Evolutionary conservation across 2,797 vertebrate species (phyloP).

Genomic region (Tiaroga cobitis): DNA sequence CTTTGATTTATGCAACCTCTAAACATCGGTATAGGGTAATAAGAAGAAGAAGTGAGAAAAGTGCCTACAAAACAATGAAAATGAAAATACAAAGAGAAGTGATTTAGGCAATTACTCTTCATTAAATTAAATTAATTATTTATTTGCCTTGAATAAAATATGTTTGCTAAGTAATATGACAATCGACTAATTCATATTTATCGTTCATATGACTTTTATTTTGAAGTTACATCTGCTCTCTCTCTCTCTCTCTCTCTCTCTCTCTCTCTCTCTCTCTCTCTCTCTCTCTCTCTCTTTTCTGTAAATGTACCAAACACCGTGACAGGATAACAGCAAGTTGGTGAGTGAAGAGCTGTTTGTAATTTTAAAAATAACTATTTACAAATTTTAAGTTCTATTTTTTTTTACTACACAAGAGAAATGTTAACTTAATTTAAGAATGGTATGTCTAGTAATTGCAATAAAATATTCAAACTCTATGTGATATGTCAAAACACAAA

Average conservation of each 20-base stretch:
- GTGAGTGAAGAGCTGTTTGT: conserved; percentile 1
- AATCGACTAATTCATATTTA: background rate
- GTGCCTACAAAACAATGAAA: background rate
- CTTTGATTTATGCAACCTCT: background rate
- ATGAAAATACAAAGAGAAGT: background rate
- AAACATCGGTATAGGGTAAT: background rate
- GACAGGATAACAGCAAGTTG: background rate
- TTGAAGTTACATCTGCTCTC: conserved; percentile 7
- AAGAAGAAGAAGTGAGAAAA: background rate
- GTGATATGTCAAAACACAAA: background rate
- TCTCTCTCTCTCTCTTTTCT: background rate
- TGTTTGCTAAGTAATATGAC: background rate
- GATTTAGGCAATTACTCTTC: background rate
- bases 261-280: no score
- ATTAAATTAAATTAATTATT: no score
- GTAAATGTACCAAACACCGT: background rate
- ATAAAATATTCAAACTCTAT: background rate
- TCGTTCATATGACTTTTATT: background rate
- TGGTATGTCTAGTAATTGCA: background rate
- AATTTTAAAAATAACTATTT: background rate
- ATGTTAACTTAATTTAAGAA: background rate
- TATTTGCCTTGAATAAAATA: background rate
- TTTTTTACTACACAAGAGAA: background rate
- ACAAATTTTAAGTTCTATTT: background rate
- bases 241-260: background rate